Evolutionary conservation across 2,113 vertebrate genomes (phyloP).

Genomic region (Scytalopus superciliaris): DNA sequence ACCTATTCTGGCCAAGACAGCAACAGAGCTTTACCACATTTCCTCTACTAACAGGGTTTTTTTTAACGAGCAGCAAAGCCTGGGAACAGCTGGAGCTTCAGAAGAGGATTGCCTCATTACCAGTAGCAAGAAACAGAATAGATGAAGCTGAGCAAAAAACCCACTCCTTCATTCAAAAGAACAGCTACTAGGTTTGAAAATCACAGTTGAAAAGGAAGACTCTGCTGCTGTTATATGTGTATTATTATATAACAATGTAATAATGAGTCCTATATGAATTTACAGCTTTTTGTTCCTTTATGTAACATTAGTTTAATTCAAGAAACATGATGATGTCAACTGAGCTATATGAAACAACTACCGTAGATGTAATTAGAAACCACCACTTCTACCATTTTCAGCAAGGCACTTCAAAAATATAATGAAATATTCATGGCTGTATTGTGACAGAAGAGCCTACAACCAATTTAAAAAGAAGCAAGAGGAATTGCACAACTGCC

Average conservation of each 20-base stretch:
- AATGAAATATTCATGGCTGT: slow-evolving; percentile 11
- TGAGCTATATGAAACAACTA: background rate
- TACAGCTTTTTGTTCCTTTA: background rate
- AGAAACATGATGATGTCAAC: background rate
- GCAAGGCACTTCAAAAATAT: background rate
- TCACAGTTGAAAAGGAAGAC: background rate
- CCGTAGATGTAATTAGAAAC: background rate
- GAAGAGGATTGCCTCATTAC: background rate
- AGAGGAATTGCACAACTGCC: background rate
- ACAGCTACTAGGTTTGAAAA: background rate
- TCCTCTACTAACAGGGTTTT: background rate
- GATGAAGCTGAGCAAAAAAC: background rate
- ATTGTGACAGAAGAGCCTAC: background rate
- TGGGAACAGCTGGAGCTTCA: background rate
- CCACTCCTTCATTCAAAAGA: background rate
- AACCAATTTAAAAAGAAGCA: background rate
- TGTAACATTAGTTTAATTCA: background rate
- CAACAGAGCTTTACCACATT: background rate
- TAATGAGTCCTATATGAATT: background rate
- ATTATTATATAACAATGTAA: background rate
- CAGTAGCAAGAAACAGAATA: background rate
- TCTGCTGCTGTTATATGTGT: background rate
- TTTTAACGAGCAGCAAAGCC: background rate
- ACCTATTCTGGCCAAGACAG: background rate
- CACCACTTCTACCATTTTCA: background rate